Base-by-base conservation (phyloP, 2,113 vertebrate genomes). In the Hemibagrus wyckioides region DNA sequence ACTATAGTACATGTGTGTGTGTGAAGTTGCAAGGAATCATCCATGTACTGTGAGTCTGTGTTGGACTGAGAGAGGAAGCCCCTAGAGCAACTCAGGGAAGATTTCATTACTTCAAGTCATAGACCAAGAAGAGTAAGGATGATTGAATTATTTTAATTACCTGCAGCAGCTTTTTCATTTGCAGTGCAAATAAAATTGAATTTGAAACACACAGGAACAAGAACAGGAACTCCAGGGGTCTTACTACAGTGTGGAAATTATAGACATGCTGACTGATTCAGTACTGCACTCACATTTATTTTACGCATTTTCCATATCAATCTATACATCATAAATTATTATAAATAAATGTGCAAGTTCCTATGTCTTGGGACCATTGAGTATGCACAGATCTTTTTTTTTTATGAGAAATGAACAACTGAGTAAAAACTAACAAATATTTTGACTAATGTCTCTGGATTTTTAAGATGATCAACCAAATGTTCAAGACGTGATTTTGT, bases 131-230 rank as follows among this genome's bases (percentile, higher is more conserved):
- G 87, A 93, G 93, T 87, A 90, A 91, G 92, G 91, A 86, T 90
- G 90, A 95, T 95, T 94, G 92, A 92, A 95, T 95, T 94, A 94
- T 94, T 94, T 87, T 94, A 95, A 95, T 94, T 94, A 94, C 93
- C 89, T 93, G 93, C 94, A 80, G 93, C 93, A 95, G 93, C 91
- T 63, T 93, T 95, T 94, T 94, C 93, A 95, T 96, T 96, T 95
- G 93, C 83, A 92, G 89, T 54, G 91, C 90, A 92, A 93, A 94
- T 90, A 91, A 85, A 93, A 94, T 92, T 92, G 87, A 92, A 93
- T 93, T 91, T 87, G 82, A 93, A 92, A 90, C 89, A 92, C 90
- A 65, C 86, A 87, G 86, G 69, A 86, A 67, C 44, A 67, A 30
- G 39, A 93, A 93, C 80, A 87, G 85, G 79, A 91, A 91, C 86